Evolutionary conservation across 2,113 vertebrate species (phyloP), one percentile per base, ranked within the genome.

Genomic region (Naja naja): DNA sequence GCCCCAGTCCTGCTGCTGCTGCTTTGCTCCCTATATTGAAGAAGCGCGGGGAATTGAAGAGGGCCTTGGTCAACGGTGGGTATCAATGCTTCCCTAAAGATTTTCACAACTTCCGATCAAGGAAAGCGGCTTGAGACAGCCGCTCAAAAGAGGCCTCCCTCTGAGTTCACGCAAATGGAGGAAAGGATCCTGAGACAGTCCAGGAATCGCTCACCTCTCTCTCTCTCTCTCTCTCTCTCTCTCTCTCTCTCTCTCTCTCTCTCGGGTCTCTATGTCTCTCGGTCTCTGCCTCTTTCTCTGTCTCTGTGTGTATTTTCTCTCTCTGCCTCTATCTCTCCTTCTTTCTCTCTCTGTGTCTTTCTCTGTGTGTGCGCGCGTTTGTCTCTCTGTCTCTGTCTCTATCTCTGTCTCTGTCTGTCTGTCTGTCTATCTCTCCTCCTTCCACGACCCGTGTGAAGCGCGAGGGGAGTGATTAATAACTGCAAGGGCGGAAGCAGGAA

Each of bases 11-110:
- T 53, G 11, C 54, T 54, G 3, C 54, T 8, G 96, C 95, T 95
- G 95, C 95, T 92, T 95, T 93, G 93, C 96, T 96, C 94, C 95
- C 94, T 89, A 95, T 91, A 69, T n/a, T 11, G 92, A 92, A 58
- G 91, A 87, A 3, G 34, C 49, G 39, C 2, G 7, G 6, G 49
- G 49, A 23, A 0, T 0, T 1, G 9, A 89, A 22, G 6, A 45
- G 30, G 34, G 34, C 23, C 89, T 93, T 25, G 10, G 18, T 56
- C 0, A 1, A n/a, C 7, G 10, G 85, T n/a, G n/a, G n/a, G 20
- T 0, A 39, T 2, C 64, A 25, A 88, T 0, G 5, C 25, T 30
- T n/a, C 49, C n/a, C 91, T 7, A 1, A 81, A 39, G 34, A 43
- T 22, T 39, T 81, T 39, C 74, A 39, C 6, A 2, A 23, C 86